A percentile compares a stretch with the other conserved stretches of the same genome.
These are phyloP conservation scores for Gadus chalcogrammus DNA, from an alignment of 2,113 vertebrate genomes.

Conservation along the genomic window DNA sequence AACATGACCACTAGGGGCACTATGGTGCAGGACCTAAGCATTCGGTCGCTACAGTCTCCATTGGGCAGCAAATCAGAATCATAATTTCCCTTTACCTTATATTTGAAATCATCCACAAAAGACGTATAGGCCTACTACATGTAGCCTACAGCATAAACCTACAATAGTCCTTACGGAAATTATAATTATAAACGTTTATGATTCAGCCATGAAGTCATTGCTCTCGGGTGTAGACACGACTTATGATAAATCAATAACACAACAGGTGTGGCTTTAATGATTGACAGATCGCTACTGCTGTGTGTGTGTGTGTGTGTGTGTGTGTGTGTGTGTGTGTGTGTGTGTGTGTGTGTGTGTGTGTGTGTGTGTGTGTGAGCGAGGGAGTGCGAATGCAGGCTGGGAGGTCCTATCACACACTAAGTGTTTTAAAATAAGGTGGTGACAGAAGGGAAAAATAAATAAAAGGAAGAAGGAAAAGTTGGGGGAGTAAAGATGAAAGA, in stretches of 20 bases:
- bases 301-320: background rate
- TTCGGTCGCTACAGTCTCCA: too few relatives aligned
- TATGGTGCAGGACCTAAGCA: background rate
- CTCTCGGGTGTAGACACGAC: too few relatives aligned
- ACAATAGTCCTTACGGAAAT: too few relatives aligned
- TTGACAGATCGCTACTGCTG: background rate
- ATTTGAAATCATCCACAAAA: too few relatives aligned
- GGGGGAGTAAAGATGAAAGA: background rate
- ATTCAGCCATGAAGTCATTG: too few relatives aligned
- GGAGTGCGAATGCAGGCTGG: background rate
- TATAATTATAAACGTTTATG: too few relatives aligned
- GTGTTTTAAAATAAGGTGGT: slow-evolving; percentile 30
- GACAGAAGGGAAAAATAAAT: slow-evolving; percentile 25
- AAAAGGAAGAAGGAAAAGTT: background rate
- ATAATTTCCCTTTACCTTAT: too few relatives aligned
- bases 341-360: slow-evolving; percentile 3
- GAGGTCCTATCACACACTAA: background rate
- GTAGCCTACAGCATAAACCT: too few relatives aligned
- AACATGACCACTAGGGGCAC: background rate
- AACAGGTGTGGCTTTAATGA: background rate
- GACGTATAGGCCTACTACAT: too few relatives aligned
- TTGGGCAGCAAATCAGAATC: too few relatives aligned
- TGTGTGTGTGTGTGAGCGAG: background rate
- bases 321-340: background rate
- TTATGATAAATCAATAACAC: background rate